A percentile compares a stretch with the other conserved stretches of the same genome.
These are phyloP conservation scores for Hylyphantes graminicola DNA, from an alignment of 1,140 invertebrate genomes.

Conservation along the genomic window DNA sequence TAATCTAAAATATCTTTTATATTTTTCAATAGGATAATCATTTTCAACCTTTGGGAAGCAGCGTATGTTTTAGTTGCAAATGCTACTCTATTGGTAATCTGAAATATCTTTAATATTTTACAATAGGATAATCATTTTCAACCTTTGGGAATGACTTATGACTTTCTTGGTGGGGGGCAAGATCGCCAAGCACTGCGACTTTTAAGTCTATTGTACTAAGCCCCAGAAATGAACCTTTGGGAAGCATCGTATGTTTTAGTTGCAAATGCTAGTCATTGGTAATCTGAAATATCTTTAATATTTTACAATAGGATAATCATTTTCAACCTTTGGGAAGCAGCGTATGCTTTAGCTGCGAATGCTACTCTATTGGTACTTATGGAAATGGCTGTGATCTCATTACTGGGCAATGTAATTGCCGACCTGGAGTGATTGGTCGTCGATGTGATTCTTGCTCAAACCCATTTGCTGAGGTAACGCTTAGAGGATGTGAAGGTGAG, in stretches of 20 bases:
- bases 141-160: no score
- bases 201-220: no score
- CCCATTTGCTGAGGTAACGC: slow-evolving; percentile 91
- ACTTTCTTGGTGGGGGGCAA: no score
- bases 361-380: slow-evolving; percentile 87
- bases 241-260: slow-evolving; percentile 79
- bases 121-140: slow-evolving; percentile 89
- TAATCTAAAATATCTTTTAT: not conserved
- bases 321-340: slow-evolving; percentile 78
- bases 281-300: not conserved
- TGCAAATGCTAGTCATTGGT: no score
- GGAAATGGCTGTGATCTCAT: slow-evolving; percentile 80
- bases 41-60: slow-evolving; percentile 77
- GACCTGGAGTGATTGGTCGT: slow-evolving; percentile 88
- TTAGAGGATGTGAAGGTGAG: slow-evolving; percentile 84
- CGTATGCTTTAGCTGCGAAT: slow-evolving; percentile 89
- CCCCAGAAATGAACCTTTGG: no score
- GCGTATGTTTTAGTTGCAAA: slow-evolving; percentile 86
- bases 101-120: not conserved
- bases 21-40: slow-evolving; percentile 79
- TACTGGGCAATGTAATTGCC: slow-evolving; percentile 90
- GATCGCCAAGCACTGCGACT: no score
- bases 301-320: slow-evolving; percentile 79
- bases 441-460: slow-evolving; percentile 93
- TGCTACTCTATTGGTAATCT: slow-evolving; percentile 92